Conservation (phyloP, 2,113 vertebrate genomes). For the Salminus brasiliensis region DNA sequence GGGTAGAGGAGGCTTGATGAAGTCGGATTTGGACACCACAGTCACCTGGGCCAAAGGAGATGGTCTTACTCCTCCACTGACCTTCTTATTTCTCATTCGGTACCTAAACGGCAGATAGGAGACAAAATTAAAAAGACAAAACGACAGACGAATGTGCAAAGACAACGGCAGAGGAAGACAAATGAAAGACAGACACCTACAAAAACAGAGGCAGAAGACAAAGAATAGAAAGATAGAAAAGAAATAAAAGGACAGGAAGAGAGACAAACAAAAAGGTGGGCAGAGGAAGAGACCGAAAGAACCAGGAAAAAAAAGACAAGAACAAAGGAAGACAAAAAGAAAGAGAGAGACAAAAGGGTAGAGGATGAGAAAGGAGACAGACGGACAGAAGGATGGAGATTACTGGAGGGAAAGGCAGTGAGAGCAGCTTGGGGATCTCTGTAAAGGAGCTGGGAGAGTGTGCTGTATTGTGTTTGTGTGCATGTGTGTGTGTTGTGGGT, state of each 20-base stretch:
- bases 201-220: not conserved
- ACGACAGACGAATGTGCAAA: not conserved
- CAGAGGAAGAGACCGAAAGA: not conserved
- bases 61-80: constrained; percentile 80
- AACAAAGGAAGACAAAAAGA: too few species aligned
- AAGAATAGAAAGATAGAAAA: not conserved
- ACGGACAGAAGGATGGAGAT: not conserved
- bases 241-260: not conserved
- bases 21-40: constrained; percentile 72
- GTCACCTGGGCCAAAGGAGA: constrained; percentile 79
- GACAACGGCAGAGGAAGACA: too few species aligned
- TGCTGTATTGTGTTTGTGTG: not conserved
- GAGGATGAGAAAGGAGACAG: not conserved
- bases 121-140: constrained; percentile 23
- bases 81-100: constrained; percentile 94
- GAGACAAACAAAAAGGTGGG: not conserved
- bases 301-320: not conserved
- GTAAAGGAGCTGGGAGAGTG: too few species aligned
- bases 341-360: too few species aligned
- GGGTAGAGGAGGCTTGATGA: constrained; percentile 75
- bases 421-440: not conserved
- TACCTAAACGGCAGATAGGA: constrained; percentile 74
- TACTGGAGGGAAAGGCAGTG: not conserved
- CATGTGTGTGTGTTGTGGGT: not conserved
- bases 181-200: too few species aligned